Conservation (phyloP, 2,797 vertebrate species). For the Synaphobranchus kaupii region DNA sequence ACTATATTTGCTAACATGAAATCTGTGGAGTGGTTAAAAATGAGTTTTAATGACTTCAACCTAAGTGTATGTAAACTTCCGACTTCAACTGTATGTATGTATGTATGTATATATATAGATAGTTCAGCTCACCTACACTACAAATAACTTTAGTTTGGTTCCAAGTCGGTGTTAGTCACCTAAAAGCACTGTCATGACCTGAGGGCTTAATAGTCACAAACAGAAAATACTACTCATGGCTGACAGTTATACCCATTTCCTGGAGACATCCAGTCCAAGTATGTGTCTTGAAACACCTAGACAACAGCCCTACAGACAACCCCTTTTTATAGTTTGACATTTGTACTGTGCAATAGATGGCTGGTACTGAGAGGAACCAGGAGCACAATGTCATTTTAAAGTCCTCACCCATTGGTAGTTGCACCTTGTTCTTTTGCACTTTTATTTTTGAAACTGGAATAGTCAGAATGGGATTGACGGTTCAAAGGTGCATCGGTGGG, state of each 20-base stretch:
- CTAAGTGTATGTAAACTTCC: no score
- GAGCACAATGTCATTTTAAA: background rate
- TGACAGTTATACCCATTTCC: slow-evolving; percentile 1
- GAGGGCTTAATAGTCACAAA: background rate
- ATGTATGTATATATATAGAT: background rate
- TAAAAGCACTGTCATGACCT: slow-evolving; percentile 3
- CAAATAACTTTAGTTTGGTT: background rate
- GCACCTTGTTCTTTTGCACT: no score
- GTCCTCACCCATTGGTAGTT: no score
- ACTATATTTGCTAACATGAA: no score
- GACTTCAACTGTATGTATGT: no score
- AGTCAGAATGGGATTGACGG: background rate
- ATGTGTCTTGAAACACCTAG: background rate
- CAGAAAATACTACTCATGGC: background rate
- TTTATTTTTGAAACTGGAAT: background rate
- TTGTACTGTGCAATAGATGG: background rate
- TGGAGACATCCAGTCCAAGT: background rate
- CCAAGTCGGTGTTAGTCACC: background rate
- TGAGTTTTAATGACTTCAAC: no score
- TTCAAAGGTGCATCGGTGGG: background rate
- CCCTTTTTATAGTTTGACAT: background rate
- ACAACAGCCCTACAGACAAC: background rate
- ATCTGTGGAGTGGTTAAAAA: no score
- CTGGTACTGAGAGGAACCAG: background rate
- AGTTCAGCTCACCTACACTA: background rate